Evolutionary conservation across 2,113 vertebrate species (phyloP).

Genomic region (Poecilia latipinna): DNA sequence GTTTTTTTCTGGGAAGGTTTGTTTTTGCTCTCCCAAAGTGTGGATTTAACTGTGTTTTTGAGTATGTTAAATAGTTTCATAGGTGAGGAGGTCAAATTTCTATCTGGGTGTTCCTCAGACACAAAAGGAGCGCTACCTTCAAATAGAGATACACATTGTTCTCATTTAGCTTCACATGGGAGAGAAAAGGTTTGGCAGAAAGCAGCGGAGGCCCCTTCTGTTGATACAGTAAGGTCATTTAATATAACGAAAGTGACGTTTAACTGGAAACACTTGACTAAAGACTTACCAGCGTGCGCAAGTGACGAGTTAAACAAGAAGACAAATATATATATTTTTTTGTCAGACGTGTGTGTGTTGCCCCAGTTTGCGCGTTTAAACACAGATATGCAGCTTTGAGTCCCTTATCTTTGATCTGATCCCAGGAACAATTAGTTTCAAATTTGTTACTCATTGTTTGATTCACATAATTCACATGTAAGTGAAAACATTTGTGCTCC

Average conservation of each 20-base stretch:
- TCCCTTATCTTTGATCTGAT: conserved; percentile 10
- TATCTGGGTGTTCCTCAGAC: conserved; percentile 46
- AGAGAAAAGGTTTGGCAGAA: conserved; percentile 61
- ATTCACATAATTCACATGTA: neutral
- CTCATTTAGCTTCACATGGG: conserved; percentile 61
- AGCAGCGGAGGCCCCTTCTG: conserved; percentile 41
- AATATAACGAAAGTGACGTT: conserved; percentile 43
- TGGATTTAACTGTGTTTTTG: conserved; percentile 25
- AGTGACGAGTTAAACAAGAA: conserved; percentile 1
- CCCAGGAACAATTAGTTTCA: conserved; percentile 5
- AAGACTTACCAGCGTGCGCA: conserved; percentile 2
- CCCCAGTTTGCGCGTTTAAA: neutral
- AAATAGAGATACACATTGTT: conserved; percentile 70
- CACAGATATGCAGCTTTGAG: neutral
- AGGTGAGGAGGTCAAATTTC: conserved; percentile 29
- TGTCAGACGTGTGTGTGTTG: neutral
- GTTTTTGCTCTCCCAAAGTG: conserved; percentile 19
- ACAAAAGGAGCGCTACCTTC: conserved; percentile 41
- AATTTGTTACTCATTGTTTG: conserved; percentile 15
- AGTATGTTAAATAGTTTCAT: neutral
- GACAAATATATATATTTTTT: neutral
- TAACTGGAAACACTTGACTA: conserved; percentile 58
- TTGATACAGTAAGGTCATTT: conserved; percentile 48
- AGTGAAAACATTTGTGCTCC: conserved; percentile 27
- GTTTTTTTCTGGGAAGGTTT: neutral